Evolutionary conservation across 2,113 vertebrate species (phyloP).

Genomic region (Talpa occidentalis): DNA sequence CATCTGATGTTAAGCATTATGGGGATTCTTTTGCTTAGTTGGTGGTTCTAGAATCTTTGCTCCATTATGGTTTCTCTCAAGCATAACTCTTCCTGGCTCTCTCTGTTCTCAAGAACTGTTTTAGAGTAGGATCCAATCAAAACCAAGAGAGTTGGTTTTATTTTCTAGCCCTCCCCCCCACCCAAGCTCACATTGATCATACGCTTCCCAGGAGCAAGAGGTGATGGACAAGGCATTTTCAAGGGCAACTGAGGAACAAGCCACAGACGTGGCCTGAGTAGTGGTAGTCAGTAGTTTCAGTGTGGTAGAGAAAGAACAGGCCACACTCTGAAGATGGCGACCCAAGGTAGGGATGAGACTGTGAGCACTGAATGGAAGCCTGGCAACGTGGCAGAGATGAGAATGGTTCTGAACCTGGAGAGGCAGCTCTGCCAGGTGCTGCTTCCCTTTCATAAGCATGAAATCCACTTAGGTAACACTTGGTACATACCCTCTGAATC

Average conservation of each 20-base stretch:
- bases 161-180: background rate
- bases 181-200: background rate
- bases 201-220: background rate
- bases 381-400: background rate
- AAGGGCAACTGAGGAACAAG: background rate
- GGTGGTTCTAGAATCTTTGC: background rate
- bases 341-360: background rate
- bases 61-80: background rate
- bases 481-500: slow-evolving; percentile 18
- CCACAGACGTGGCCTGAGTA: background rate
- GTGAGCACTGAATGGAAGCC: slow-evolving; percentile 11
- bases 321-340: background rate
- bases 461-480: slow-evolving; percentile 51
- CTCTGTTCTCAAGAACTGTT: background rate
- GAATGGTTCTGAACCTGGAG: background rate
- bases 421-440: background rate
- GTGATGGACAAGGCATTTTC: background rate
- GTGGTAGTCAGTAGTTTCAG: background rate
- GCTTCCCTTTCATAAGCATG: background rate
- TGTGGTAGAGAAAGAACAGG: background rate
- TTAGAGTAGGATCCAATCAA: background rate
- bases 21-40: background rate
- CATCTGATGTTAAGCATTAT: background rate
- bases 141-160: background rate
- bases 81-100: background rate